Conservation (phyloP, 53 echinoderm and acorn worm species). For the Paracentrotus lividus region DNA sequence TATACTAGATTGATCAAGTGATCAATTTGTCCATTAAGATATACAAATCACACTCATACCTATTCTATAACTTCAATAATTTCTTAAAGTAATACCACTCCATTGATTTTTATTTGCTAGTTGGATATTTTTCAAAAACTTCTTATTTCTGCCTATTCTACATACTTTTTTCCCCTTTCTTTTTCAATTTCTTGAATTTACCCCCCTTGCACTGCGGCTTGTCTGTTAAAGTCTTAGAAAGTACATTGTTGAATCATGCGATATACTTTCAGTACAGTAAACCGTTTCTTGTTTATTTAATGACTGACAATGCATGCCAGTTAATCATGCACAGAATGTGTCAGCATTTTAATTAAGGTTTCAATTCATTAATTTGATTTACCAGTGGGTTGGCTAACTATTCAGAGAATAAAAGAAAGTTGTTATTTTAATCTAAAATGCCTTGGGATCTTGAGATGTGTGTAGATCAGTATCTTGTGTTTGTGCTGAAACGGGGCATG, state of each 20-base stretch:
- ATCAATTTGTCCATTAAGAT: no score
- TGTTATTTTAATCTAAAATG: constrained; percentile 26
- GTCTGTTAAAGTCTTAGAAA: no score
- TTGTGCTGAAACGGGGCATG: neutral
- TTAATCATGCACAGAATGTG: neutral
- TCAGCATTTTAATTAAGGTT: constrained; percentile 32
- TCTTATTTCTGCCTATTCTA: no score
- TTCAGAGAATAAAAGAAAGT: neutral
- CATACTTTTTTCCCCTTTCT: no score
- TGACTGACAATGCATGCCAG: neutral
- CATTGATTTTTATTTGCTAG: no score
- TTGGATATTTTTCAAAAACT: no score
- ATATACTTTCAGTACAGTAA: neutral
- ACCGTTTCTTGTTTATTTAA: neutral
- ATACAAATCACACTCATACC: no score
- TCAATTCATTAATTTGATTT: neutral
- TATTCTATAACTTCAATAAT: no score
- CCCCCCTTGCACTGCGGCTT: no score
- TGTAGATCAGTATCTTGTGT: neutral
- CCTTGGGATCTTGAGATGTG: neutral
- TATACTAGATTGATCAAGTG: no score
- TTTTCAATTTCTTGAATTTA: no score
- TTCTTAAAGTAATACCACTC: no score
- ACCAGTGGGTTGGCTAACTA: constrained; percentile 11
- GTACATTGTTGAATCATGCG: neutral